Conservation (phyloP, 35 echinoderm and acorn worm species). For the Hemicentrotus pulcherrimus region DNA sequence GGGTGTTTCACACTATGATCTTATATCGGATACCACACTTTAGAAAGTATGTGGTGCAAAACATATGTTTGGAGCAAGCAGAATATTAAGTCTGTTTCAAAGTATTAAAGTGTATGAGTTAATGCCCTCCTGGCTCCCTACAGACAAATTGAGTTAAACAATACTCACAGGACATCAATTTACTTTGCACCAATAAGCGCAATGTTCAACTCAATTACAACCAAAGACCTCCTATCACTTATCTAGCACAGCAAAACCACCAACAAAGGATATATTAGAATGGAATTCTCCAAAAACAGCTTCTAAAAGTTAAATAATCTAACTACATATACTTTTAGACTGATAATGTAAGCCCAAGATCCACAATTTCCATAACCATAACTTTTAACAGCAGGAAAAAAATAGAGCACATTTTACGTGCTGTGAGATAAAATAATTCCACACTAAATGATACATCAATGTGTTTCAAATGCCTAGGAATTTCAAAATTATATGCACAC, state of each 20-base stretch:
- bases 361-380: not conserved
- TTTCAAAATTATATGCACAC: not conserved
- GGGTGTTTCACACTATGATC: not conserved
- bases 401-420: not conserved
- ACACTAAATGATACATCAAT: slow-evolving; percentile 6
- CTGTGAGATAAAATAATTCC: slow-evolving; percentile 4
- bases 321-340: not conserved
- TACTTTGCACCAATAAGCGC: not conserved
- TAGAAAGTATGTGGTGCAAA: not conserved
- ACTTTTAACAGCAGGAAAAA: not conserved
- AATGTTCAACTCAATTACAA: not conserved
- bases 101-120: too few species aligned
- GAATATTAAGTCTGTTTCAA: not conserved
- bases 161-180: not conserved
- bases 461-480: not conserved
- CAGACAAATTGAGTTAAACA: too few species aligned
- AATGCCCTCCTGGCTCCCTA: too few species aligned
- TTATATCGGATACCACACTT: not conserved
- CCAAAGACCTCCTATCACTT: not conserved
- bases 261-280: not conserved
- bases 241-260: not conserved
- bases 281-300: not conserved
- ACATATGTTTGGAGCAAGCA: not conserved
- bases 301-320: slow-evolving; percentile 7
- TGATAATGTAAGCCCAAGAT: not conserved